Conservation (phyloP, 1,140 invertebrate genomes). For the fruit fly (Drosophila melanogaster) region Release_6_plus_ISO1_MT NT_033777.3:8126001-8126500, state of each 20-base stretch:
- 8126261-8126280: constrained; percentile 11
- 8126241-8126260: constrained; percentile 89
- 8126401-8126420: neutral
- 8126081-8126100: constrained; percentile 96
- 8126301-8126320: constrained; percentile 68
- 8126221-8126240: constrained; percentile 93
- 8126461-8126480: too few relatives aligned
- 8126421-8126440: neutral
- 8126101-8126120: constrained; percentile 94
- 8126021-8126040: constrained; percentile 99
- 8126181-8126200: neutral
- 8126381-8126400: constrained; percentile 3
- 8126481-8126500: too few relatives aligned
- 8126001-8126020: constrained; percentile 98
- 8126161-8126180: constrained; percentile 90
- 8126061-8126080: constrained; percentile 96
- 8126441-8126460: neutral
- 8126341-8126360: constrained; percentile 1
- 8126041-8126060: constrained; percentile 97
- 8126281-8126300: constrained; percentile 7
- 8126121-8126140: constrained; percentile 95
- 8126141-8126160: constrained; percentile 96
- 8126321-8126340: constrained; percentile 31
- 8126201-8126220: too few relatives aligned
- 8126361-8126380: neutral